Base-by-base conservation (phyloP, 2,113 vertebrate genomes). In the Chamaetylas fuelleborni region DNA sequence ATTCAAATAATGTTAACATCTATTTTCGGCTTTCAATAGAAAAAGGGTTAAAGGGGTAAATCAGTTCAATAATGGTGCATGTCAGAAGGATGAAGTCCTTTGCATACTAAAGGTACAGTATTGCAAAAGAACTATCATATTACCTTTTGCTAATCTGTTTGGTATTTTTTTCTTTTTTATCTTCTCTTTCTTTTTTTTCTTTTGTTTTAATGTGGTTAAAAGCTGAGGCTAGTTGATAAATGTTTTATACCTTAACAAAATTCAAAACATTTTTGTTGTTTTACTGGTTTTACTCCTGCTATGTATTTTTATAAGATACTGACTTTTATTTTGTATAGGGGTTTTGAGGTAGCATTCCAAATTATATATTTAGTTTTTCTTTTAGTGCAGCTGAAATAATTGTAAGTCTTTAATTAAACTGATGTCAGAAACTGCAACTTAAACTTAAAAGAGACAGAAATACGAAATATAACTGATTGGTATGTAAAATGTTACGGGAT, bases 1-100 rank as follows among this genome's bases (percentile, higher is more conserved):
- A 80, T 90, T 86, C 33, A 81, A 62, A 54, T 64, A 62, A 54
- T 64, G 71, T 90, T 53, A 64, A 67, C 83, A 50, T 47, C 60
- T 67, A 54, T 82, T 93, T 84, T 89, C 31, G 7, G 58, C 34
- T 87, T 94, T 71, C 48, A 78, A 34, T 74, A 61, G 54, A 72
- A 77, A 81, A 70, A 93, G 24, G 80, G 40, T 74, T 87, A 31
- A 34, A 73, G 25, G 28, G 28, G 29, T 85, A 66, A 92, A 57
- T 88, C 66, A 66, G 36, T 70, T 74, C 43, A 48, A 81, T 89
- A 88, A 73, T 65, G 56, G 61, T 91, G 84, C 64, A 74, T 53
- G 7, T 80, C 58, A 88, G 82, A 92, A 86, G 87, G 96, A 85
- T 96, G 94, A 96, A 96, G 95, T 97, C 95, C 87, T 96, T 97